A percentile compares a stretch with the other conserved stretches of the same genome.
Conservation (phyloP, 2,113 vertebrate species). For the Seriola dumerili region DNA sequence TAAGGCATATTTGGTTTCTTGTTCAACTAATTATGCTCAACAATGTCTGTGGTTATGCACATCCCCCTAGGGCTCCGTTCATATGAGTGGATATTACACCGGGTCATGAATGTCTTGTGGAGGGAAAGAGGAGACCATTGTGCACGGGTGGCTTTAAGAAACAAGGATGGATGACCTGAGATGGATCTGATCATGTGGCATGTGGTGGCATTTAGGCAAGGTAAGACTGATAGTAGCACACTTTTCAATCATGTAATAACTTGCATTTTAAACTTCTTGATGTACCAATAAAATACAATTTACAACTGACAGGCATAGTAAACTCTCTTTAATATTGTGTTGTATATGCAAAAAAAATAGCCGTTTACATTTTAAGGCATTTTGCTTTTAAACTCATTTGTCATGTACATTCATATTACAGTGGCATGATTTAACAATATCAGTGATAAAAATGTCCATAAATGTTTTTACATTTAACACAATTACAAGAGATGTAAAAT, state of each 20-base stretch:
- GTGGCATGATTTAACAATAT: slow-evolving; percentile 14
- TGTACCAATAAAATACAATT: background rate
- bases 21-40: slow-evolving; percentile 48
- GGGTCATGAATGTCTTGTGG: slow-evolving; percentile 23
- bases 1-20: slow-evolving; percentile 60
- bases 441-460: background rate
- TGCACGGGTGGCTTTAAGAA: slow-evolving; percentile 23
- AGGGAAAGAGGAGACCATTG: slow-evolving; percentile 56
- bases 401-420: slow-evolving; percentile 45
- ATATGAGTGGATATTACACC: slow-evolving; percentile 44
- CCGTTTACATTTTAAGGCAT: slow-evolving; percentile 26
- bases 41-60: slow-evolving; percentile 43
- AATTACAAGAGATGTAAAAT: slow-evolving; percentile 1
- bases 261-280: background rate
- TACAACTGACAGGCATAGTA: background rate
- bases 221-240: background rate
- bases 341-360: slow-evolving; percentile 37
- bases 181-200: background rate
- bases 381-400: background rate
- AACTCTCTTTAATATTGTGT: slow-evolving; percentile 24
- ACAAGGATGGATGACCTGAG: background rate
- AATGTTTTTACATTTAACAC: slow-evolving; percentile 4
- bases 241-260: background rate
- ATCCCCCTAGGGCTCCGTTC: slow-evolving; percentile 50
- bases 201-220: background rate